Percentiles rank a stretch among this genome's conserved stretches.
Evolutionary conservation across 2,797 vertebrate species (phyloP).

Genomic region (Poecilia gillii): DNA sequence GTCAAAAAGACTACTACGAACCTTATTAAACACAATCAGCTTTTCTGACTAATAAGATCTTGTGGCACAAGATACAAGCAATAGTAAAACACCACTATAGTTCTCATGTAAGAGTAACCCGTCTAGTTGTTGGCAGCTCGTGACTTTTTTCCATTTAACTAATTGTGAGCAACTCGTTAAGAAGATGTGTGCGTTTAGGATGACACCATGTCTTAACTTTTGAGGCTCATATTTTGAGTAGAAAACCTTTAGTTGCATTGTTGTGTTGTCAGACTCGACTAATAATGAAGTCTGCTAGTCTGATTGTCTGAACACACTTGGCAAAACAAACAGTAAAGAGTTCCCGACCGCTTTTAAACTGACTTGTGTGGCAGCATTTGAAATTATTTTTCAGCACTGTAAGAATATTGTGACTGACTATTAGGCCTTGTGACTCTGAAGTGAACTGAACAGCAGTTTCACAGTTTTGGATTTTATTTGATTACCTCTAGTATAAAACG

Average conservation of each 20-base stretch:
- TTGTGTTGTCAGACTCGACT: neutral
- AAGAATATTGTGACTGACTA: neutral
- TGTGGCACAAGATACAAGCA: neutral
- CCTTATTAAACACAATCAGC: slow-evolving; percentile 6
- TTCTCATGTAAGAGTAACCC: neutral
- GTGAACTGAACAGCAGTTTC: neutral
- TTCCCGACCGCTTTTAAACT: neutral
- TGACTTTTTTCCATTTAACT: neutral
- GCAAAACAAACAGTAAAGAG: neutral
- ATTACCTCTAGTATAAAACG: neutral
- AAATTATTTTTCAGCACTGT: neutral
- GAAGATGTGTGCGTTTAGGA: neutral
- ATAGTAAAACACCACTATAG: neutral
- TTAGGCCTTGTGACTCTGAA: neutral
- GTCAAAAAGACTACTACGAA: slow-evolving; percentile 5
- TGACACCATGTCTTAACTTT: neutral
- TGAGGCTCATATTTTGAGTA: neutral
- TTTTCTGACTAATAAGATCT: neutral
- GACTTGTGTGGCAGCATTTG: neutral
- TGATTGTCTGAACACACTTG: neutral
- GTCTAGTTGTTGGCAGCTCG: neutral
- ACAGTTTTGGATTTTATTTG: neutral
- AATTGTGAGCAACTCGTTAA: neutral
- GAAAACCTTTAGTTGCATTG: neutral
- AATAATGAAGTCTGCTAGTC: neutral